Base-by-base conservation (phyloP, 2,113 vertebrate species). In the Raja brachyura region DNA sequence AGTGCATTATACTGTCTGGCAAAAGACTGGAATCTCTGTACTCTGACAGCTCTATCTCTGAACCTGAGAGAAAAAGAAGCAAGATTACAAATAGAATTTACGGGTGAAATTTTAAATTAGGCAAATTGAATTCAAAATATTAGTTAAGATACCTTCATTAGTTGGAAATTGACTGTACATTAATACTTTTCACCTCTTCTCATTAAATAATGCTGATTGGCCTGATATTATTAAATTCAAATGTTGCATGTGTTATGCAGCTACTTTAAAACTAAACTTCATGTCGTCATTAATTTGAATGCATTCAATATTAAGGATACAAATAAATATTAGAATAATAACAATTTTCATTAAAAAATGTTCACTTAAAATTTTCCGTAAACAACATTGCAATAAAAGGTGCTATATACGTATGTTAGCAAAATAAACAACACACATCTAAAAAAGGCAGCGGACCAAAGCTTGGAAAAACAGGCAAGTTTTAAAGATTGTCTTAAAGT, bases 31-130 rank as follows among this genome's bases (percentile, higher is more conserved):
- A 96, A 93, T 99, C 99, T 94, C 98, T 97, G 95, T 98, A 99
- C 96, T 99, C 98, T 93, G 98, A 98, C 96, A 99, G 96, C 95
- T 99, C 99, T 95, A 99, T 99, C 95, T 99, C 98, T 22, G 93
- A 93, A 97, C 98, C 99, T 98, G 95, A 95, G 95, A 94, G 94
- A 96, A 96, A 88, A 61, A 78, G 11, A 39, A 74, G 33, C 22
- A 92, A 25, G 33, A 48, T 92, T 92, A 73, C 63, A 92, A 28
- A 92, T 54, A 20, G 18, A 73, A 48, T 90, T 39, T 20, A 70
- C 25, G 25, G 2, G 33, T 54, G 25, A 33, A 73, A 92, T 54
- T 92, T 92, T 39, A 74, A 92, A 25, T 14, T 6, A 73, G 11
- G 48, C 68, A 33, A 92, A 22, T 39, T 13, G 63, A 63, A 66